Evolutionary conservation across 1,140 invertebrate species (phyloP), one percentile per base, ranked within the genome.

Genomic region (Philopotamus ludificatus): DNA sequence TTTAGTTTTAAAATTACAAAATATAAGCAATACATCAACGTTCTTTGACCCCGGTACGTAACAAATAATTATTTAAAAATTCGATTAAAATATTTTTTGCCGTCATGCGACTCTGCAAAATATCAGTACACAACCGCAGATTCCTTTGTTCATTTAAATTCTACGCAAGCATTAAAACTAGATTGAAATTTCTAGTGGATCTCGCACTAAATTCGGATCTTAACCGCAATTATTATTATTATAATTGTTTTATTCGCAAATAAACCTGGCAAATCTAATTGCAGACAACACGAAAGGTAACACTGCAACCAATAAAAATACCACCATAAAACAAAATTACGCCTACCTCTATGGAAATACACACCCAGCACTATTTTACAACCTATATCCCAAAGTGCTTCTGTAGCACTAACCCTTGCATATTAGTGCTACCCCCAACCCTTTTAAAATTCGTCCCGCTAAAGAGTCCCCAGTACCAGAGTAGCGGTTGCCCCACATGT

Each of bases 351-450:
- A n/a, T n/a, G n/a, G n/a, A n/a, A n/a, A n/a, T n/a, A n/a, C 28
- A 25, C 15, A 50, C 51, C 62, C 51, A 16, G 22, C 49, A 34
- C 55, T 51, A 54, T 57, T 64, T 54, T 64, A 64, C 44, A 47
- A 54, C 51, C 18, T 22, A 42, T 9, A n/a, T 12, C 47, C 10
- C 21, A 22, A 50, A 50, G 9, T 9, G 4, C 3, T 44, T 44
- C n/a, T 12, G 3, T 12, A 3, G 42, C 10, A 8, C n/a, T 10
- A 21, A 20, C 20, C 50, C 50, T 16, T 15, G 12, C 22, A 55
- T 55, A 55, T 55, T 55, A 39, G 28, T 34, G 45, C 12, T n/a
- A n/a, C 28, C 59, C 12, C 16, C 26, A 39, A 55, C 53, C 53
- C 53, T 55, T 50, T 28, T 61, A 50, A 61, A 50, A 61, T 23